Evolutionary conservation across 2,888 invertebrate genomes (phyloP), one percentile per base, ranked within the genome.

Genomic region (Patella pellucida): DNA sequence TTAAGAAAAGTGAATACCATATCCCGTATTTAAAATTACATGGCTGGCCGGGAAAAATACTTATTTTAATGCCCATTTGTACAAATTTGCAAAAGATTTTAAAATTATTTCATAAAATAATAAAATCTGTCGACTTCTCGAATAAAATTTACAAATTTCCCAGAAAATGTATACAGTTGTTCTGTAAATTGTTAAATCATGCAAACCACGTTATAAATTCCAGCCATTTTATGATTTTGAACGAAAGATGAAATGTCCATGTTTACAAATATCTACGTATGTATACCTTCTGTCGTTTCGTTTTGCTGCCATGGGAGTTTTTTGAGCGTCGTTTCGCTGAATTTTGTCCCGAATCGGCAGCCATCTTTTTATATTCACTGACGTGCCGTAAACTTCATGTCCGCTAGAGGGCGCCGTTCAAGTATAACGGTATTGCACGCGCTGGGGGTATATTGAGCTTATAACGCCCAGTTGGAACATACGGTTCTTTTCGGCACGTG

Each of bases 401-500:
- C 71, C 71, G 71, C 16, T 27, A 72, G 72, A 62, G 72, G 72
- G 72, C 72, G 72, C 72, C 14, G 62, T 62, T 62, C 12, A 62
- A 62, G n/a, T 62, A 62, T 62, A 62, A 62, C 62, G 23, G 62
- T 62, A 62, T 23, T 23, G 62, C 62, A 62, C 62, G 62, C 62
- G 62, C 62, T 62, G 62, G 23, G 23, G 62, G 19, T 23, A 62
- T 62, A 62, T 62, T 54, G 23, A 62, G 62, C 14, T 62, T 62
- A 62, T 62, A 62, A 62, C n/a, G 62, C 62, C 62, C 23, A 62
- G 62, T 62, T 62, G 62, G n/a, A 19, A 62, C n/a, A 62, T 62
- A 62, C 62, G 19, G 62, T 62, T 62, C n/a, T 62, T 23, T 23
- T 19, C 62, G 23, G 62, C 62, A 62, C 62, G 62, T 62, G 62